Percentiles rank a stretch among this genome's conserved stretches.
Evolutionary conservation across 30 jellyfish, hydroid and myxozoan genomes (phyloP).

Genomic region (Hydractinia symbiolongicarpus): DNA sequence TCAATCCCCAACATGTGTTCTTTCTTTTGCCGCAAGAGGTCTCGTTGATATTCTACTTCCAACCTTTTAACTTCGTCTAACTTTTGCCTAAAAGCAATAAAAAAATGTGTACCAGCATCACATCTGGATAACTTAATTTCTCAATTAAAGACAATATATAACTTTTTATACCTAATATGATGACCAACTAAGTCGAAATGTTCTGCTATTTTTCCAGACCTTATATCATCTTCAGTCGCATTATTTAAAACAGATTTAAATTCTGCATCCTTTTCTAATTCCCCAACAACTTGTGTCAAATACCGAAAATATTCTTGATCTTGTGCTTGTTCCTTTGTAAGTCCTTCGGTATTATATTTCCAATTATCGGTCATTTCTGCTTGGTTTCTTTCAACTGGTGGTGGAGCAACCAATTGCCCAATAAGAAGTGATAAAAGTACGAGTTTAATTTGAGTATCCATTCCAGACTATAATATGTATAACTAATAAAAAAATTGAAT

Average conservation of each 20-base stretch:
- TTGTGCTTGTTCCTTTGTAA: slow-evolving; percentile 58
- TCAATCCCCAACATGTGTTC: slow-evolving; percentile 70
- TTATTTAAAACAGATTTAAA: slow-evolving; percentile 64
- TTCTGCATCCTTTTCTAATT: slow-evolving; percentile 66
- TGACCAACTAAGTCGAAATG: slow-evolving; percentile 47
- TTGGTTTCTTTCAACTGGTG: slow-evolving; percentile 13
- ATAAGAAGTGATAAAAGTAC: not conserved
- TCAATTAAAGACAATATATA: not conserved
- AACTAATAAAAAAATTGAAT: too few species aligned
- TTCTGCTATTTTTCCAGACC: slow-evolving; percentile 72
- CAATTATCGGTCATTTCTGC: not conserved
- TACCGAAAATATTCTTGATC: slow-evolving; percentile 81
- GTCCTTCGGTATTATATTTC: slow-evolving; percentile 41
- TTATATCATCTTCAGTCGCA: slow-evolving; percentile 82
- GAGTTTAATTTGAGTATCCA: not conserved
- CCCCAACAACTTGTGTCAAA: slow-evolving; percentile 71
- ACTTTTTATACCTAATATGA: slow-evolving; percentile 34
- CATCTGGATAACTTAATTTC: not conserved
- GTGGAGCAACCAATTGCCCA: slow-evolving; percentile 2
- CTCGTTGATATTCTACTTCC: slow-evolving; percentile 81
- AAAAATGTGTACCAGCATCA: not conserved
- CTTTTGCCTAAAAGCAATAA: slow-evolving; percentile 4
- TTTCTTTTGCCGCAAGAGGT: slow-evolving; percentile 51
- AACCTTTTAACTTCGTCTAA: slow-evolving; percentile 75
- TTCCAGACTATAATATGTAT: not conserved